Evolutionary conservation across 2,888 invertebrate genomes (phyloP).

Genomic region (Nebria salina): DNA sequence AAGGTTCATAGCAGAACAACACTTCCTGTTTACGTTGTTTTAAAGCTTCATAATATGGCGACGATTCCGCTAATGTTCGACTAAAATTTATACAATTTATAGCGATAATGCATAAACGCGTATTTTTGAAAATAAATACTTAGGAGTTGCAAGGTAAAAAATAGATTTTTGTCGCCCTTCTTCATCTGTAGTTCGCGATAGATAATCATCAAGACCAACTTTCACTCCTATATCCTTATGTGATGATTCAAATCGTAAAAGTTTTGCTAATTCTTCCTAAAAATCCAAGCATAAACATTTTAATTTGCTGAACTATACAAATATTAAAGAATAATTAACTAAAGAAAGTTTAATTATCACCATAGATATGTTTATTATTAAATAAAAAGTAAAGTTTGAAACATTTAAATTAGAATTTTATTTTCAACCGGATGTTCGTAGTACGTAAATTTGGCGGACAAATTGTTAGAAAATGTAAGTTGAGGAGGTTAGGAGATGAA

Average conservation of each 20-base stretch:
- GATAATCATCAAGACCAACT: conserved; percentile 85
- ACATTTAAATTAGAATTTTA: not conserved
- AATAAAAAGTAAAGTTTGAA: not conserved
- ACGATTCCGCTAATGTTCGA: conserved; percentile 90
- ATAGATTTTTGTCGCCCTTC: conserved; percentile 85
- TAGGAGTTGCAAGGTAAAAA: conserved; percentile 93
- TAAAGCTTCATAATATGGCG: conserved; percentile 94
- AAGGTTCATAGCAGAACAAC: conserved; percentile 95
- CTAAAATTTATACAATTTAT: conserved; percentile 64
- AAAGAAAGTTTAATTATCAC: no score
- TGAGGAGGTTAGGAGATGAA: not conserved
- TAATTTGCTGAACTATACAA: no score
- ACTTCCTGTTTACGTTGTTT: conserved; percentile 90
- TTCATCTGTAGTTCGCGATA: conserved; percentile 62
- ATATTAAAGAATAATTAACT: no score
- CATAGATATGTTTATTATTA: no score
- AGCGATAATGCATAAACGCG: not conserved
- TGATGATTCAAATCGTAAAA: conserved; percentile 93
- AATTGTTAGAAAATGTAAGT: not conserved
- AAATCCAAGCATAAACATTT: conserved; percentile 48
- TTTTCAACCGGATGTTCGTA: not conserved
- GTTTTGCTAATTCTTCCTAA: conserved; percentile 89
- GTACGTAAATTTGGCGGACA: not conserved
- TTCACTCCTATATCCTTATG: conserved; percentile 74
- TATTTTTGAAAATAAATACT: conserved; percentile 64